A percentile compares a stretch with the other conserved stretches of the same genome.
Evolutionary conservation across 2,797 vertebrate genomes (phyloP).

Genomic region (Tauraco hartlaubi): DNA sequence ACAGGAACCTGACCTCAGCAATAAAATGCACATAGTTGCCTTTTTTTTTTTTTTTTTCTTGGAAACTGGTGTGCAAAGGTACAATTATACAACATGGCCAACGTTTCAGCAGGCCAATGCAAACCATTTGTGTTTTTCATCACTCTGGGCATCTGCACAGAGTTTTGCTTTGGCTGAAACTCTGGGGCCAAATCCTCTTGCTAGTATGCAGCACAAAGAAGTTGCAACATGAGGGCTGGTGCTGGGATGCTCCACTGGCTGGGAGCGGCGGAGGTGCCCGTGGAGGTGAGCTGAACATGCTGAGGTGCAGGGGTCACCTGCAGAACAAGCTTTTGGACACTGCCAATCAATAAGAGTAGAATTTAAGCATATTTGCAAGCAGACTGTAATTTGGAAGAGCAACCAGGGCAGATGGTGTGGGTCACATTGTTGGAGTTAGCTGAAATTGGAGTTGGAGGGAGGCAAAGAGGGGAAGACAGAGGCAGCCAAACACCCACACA

Average conservation of each 20-base stretch:
- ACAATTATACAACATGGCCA: background rate
- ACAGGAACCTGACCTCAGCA: slow-evolving; percentile 37
- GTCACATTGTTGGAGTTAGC: background rate
- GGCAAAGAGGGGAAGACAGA: background rate
- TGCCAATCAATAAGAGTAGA: background rate
- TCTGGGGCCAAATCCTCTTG: background rate
- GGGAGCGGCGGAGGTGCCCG: background rate
- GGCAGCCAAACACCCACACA: slow-evolving; percentile 29
- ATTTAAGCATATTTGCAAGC: background rate
- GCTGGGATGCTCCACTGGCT: background rate
- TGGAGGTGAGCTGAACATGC: background rate
- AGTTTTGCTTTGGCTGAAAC: background rate
- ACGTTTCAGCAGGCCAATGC: background rate
- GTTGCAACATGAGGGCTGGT: background rate
- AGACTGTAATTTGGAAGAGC: background rate
- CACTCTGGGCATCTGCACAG: background rate
- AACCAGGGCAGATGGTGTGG: background rate
- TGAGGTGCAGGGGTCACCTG: background rate
- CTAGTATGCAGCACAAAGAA: background rate
- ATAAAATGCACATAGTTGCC: background rate
- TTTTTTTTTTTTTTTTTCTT: background rate
- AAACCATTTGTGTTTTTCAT: slow-evolving; percentile 11
- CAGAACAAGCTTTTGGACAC: background rate
- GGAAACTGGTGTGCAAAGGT: slow-evolving; percentile 3
- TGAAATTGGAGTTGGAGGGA: background rate